These are phyloP conservation scores for Phoenicopterus ruber DNA, from an alignment of 2,113 vertebrate genomes.

Conservation along the genomic window DNA sequence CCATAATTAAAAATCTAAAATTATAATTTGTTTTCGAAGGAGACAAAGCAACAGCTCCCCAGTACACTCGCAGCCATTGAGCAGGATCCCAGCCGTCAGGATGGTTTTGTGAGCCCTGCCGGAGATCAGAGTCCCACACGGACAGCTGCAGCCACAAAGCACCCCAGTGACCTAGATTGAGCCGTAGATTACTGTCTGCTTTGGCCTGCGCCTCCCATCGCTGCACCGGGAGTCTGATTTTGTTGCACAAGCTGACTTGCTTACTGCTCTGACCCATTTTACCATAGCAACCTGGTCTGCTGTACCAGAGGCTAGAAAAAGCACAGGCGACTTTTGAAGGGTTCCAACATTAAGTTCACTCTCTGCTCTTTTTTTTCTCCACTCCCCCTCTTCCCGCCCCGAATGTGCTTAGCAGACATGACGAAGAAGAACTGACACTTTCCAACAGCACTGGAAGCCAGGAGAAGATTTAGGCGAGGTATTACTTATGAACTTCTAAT, in stretches of 20 bases:
- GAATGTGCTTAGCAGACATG: constrained; percentile 34
- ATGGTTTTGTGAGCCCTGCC: constrained; percentile 52
- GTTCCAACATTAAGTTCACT: constrained; percentile 69
- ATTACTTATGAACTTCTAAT: background rate
- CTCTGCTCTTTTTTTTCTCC: constrained; percentile 22
- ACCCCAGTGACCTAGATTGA: constrained; percentile 90
- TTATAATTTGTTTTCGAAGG: constrained; percentile 37
- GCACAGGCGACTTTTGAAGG: constrained; percentile 57
- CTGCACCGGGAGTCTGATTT: constrained; percentile 67
- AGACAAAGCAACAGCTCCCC: constrained; percentile 53
- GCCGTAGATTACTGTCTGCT: constrained; percentile 79
- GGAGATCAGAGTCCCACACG: constrained; percentile 60
- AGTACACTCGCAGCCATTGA: background rate
- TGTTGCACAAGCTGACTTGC: constrained; percentile 75
- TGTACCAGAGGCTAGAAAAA: constrained; percentile 54
- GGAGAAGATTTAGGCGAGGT: constrained; percentile 32
- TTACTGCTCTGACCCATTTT: constrained; percentile 84
- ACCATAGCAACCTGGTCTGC: constrained; percentile 81
- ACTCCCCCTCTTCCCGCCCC: too few species aligned
- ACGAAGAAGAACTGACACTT: constrained; percentile 18
- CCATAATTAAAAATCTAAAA: constrained; percentile 55
- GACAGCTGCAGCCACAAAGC: constrained; percentile 77
- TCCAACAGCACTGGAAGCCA: constrained; percentile 23
- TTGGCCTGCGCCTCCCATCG: constrained; percentile 55
- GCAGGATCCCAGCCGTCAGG: constrained; percentile 32